Conservation (phyloP, 2,888 invertebrate species). For the Chrysomela aeneicollis region DNA sequence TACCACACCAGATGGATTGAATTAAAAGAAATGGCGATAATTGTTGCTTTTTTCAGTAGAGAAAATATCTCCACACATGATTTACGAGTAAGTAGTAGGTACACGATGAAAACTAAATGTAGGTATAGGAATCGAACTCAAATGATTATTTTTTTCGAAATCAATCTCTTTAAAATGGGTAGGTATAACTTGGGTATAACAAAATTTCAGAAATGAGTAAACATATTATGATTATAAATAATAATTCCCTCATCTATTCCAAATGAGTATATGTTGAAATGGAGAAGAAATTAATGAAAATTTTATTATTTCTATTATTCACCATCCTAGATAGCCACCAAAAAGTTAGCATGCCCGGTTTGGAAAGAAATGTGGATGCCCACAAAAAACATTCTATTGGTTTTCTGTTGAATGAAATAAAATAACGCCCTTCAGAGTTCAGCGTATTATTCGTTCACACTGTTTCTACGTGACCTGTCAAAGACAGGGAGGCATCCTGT, state of each 20-base stretch:
- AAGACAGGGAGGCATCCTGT: conserved; percentile 25
- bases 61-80: not conserved
- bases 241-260: not conserved
- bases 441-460: conserved; percentile 16
- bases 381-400: too few relatives aligned
- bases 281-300: too few relatives aligned
- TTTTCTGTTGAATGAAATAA: conserved; percentile 23
- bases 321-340: too few relatives aligned
- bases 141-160: too few relatives aligned
- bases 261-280: too few relatives aligned
- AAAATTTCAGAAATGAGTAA: too few relatives aligned
- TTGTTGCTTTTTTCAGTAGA: conserved; percentile 9
- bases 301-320: too few relatives aligned
- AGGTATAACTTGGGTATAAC: too few relatives aligned
- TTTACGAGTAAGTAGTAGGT: not conserved
- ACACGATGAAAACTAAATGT: not conserved
- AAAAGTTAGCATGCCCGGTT: too few relatives aligned
- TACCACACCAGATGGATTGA: conserved; percentile 15
- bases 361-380: too few relatives aligned
- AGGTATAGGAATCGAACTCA: too few relatives aligned
- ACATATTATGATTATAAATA: not conserved
- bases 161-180: too few relatives aligned
- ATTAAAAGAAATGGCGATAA: conserved; percentile 12
- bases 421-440: conserved; percentile 24
- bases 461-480: conserved; percentile 32